Evolutionary conservation across 2,888 invertebrate genomes (phyloP).

Genomic region (Lycaena phlaeas): DNA sequence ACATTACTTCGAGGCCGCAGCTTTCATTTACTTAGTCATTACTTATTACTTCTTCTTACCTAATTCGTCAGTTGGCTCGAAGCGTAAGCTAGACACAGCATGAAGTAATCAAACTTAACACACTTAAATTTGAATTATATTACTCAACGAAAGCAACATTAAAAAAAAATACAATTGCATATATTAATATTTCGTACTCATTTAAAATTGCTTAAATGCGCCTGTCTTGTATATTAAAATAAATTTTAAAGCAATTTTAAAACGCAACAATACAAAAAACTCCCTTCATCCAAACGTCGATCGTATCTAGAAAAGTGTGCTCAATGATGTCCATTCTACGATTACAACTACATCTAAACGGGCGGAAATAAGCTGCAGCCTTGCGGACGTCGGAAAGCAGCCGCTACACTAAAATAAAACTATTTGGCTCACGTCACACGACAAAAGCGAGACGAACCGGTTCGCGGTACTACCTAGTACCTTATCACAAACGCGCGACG

Average conservation of each 20-base stretch:
- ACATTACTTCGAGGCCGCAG: slow-evolving; percentile 74
- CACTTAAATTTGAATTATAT: slow-evolving; percentile 11
- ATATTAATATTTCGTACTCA: background rate
- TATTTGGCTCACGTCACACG: slow-evolving; percentile 45
- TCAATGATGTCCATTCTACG: slow-evolving; percentile 16
- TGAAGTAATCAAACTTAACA: slow-evolving; percentile 31
- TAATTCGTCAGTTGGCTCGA: slow-evolving; percentile 55
- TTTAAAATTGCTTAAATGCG: slow-evolving; percentile 4
- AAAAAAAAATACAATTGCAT: background rate
- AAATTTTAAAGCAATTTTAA: background rate
- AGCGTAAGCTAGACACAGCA: slow-evolving; percentile 56
- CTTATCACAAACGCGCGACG: slow-evolving; percentile 22
- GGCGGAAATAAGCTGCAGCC: slow-evolving; percentile 56
- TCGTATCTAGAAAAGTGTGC: background rate
- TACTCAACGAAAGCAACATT: slow-evolving; percentile 9
- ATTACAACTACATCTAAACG: slow-evolving; percentile 34
- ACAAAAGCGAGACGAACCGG: slow-evolving; percentile 33
- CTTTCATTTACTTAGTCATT: slow-evolving; percentile 68
- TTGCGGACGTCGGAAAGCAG: slow-evolving; percentile 30
- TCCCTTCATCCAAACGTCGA: too few relatives aligned
- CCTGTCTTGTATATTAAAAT: background rate
- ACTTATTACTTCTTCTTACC: slow-evolving; percentile 61
- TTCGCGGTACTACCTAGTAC: slow-evolving; percentile 13
- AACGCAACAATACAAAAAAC: too few relatives aligned
- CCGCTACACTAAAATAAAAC: slow-evolving; percentile 9